These are phyloP conservation scores for Epinephelus cyanopodus DNA, from an alignment of 2,113 vertebrate species.

Conservation along the genomic window DNA sequence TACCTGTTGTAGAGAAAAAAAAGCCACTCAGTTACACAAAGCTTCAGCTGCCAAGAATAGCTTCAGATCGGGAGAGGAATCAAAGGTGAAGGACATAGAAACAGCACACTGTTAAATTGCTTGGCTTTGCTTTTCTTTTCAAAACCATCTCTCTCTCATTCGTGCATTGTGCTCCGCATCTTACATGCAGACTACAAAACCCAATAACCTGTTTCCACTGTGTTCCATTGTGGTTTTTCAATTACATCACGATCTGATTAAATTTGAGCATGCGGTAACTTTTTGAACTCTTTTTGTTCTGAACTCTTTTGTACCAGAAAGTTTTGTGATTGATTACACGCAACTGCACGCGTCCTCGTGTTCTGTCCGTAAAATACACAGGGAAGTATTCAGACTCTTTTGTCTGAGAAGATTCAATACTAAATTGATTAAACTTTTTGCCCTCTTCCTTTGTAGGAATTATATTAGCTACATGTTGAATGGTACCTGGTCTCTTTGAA, in stretches of 20 bases:
- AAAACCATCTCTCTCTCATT: slow-evolving; percentile 12
- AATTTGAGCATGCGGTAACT: slow-evolving; percentile 27
- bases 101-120: slow-evolving; percentile 11
- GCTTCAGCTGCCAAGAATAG: background rate
- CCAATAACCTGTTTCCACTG: slow-evolving; percentile 12
- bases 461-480: slow-evolving; percentile 28
- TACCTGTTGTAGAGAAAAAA: slow-evolving; percentile 82
- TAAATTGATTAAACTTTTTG: slow-evolving; percentile 38
- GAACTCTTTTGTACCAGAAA: background rate
- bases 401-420: slow-evolving; percentile 21
- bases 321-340: slow-evolving; percentile 18
- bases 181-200: background rate
- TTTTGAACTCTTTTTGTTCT: slow-evolving; percentile 8
- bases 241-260: slow-evolving; percentile 2
- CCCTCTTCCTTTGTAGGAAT: slow-evolving; percentile 19
- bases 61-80: background rate
- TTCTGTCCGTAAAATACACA: background rate
- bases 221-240: background rate
- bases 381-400: slow-evolving; percentile 11
- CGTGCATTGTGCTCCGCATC: background rate
- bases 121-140: background rate
- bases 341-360: background rate
- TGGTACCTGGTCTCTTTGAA: slow-evolving; percentile 39
- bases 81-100: background rate
- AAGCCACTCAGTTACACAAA: slow-evolving; percentile 7